Evolutionary conservation across 2,888 invertebrate species (phyloP).

Genomic region (Oxystoma pomonae): DNA sequence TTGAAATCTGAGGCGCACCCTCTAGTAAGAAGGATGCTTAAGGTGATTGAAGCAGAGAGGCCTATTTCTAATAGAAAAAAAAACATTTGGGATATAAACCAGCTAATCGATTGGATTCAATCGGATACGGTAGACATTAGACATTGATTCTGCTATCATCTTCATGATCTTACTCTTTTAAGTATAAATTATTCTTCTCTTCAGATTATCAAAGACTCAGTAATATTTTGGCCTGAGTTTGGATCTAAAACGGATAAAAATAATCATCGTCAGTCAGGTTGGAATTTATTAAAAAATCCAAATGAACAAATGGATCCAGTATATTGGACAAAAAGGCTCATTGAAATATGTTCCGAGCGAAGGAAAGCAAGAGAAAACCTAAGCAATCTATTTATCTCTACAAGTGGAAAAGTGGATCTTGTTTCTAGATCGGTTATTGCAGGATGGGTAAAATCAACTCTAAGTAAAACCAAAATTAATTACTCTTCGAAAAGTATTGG

Average conservation of each 20-base stretch:
- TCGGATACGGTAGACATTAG: neutral
- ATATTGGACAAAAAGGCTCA: slow-evolving; percentile 16
- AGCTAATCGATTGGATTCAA: neutral
- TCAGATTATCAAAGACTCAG: no score
- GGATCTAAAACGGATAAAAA: slow-evolving; percentile 28
- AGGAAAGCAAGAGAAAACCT: no score
- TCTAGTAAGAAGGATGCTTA: neutral
- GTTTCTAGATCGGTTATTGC: slow-evolving; percentile 19
- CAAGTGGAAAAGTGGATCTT: slow-evolving; percentile 10
- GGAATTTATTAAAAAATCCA: no score
- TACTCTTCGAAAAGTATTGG: slow-evolving; percentile 21
- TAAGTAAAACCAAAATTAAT: slow-evolving; percentile 16
- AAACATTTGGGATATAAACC: neutral
- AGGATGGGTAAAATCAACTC: slow-evolving; percentile 19
- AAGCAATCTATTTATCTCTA: no score
- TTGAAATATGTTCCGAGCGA: no score
- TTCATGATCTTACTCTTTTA: slow-evolving; percentile 16
- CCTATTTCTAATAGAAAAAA: neutral
- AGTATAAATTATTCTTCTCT: no score
- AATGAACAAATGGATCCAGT: slow-evolving; percentile 22
- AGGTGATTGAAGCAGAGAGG: neutral
- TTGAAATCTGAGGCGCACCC: neutral
- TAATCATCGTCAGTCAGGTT: slow-evolving; percentile 15
- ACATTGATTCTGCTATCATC: slow-evolving; percentile 17
- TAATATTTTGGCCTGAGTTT: slow-evolving; percentile 29